These are phyloP conservation scores for Erinaceus europaeus DNA, from an alignment of 2,113 vertebrate genomes.

Conservation along the genomic window DNA sequence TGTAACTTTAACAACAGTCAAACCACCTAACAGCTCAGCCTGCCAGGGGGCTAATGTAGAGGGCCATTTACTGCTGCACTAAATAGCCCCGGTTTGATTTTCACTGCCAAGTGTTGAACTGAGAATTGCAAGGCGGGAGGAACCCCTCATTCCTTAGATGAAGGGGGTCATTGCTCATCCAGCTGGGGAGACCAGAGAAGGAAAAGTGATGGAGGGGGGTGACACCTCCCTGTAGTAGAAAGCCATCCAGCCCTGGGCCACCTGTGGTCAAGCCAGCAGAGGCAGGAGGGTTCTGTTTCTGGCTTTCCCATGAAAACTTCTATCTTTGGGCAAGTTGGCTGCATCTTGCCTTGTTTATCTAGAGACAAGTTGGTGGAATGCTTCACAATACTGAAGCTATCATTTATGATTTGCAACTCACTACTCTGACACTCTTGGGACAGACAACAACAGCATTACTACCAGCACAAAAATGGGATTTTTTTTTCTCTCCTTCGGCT, in stretches of 20 bases:
- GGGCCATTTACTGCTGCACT: constrained; percentile 86
- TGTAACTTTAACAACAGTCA: constrained; percentile 87
- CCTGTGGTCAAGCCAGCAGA: neutral
- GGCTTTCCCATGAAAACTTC: neutral
- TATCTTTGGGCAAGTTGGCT: neutral
- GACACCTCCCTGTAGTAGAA: constrained; percentile 9
- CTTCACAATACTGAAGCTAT: neutral
- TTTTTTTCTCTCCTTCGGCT: constrained; percentile 18
- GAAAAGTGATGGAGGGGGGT: constrained; percentile 47
- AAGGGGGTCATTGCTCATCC: constrained; percentile 87
- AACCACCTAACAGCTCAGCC: constrained; percentile 86
- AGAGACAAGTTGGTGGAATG: neutral
- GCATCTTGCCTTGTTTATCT: neutral
- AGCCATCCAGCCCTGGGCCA: neutral
- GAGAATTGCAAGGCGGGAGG: constrained; percentile 84
- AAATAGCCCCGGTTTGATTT: constrained; percentile 86
- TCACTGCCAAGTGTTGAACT: constrained; percentile 85
- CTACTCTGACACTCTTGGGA: neutral
- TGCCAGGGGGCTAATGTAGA: constrained; percentile 87
- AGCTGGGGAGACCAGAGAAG: constrained; percentile 58
- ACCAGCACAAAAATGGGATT: neutral
- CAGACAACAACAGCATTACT: neutral
- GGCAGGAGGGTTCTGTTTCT: neutral
- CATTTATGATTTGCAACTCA: constrained; percentile 36
- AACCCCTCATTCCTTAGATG: constrained; percentile 85